These are phyloP conservation scores for Bilobella aurantiaca DNA, from an alignment of 1,140 invertebrate genomes.

Conservation along the genomic window DNA sequence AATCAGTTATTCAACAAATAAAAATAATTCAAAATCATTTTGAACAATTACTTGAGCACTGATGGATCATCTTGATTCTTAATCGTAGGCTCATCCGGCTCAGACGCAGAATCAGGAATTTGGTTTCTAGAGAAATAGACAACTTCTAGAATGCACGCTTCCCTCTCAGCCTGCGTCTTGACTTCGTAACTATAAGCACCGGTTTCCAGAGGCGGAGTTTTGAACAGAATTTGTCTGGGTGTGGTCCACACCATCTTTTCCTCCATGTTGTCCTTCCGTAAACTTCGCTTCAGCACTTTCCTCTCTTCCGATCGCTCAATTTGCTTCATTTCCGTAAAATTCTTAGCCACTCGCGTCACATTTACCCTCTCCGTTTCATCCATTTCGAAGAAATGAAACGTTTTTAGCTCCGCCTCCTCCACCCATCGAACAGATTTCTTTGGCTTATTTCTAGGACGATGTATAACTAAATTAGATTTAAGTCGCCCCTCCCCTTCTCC, in stretches of 20 bases:
- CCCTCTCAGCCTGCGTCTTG: slow-evolving; percentile 70
- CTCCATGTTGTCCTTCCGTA: neutral
- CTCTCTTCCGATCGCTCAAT: slow-evolving; percentile 76
- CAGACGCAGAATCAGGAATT: slow-evolving; percentile 72
- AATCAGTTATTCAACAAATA: no score
- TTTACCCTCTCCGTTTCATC: slow-evolving; percentile 91
- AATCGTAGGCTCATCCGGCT: slow-evolving; percentile 58
- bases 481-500: slow-evolving; percentile 35
- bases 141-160: slow-evolving; percentile 69
- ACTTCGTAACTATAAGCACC: slow-evolving; percentile 71
- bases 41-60: neutral
- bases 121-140: slow-evolving; percentile 65
- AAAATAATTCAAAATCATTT: neutral
- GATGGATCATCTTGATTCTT: neutral
- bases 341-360: slow-evolving; percentile 57
- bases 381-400: slow-evolving; percentile 77
- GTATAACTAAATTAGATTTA: slow-evolving; percentile 55
- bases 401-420: slow-evolving; percentile 62
- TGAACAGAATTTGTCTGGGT: slow-evolving; percentile 52
- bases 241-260: slow-evolving; percentile 66
- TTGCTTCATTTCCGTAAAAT: slow-evolving; percentile 83
- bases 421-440: slow-evolving; percentile 77
- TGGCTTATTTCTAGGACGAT: slow-evolving; percentile 55
- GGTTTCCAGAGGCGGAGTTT: slow-evolving; percentile 40
- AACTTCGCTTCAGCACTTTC: slow-evolving; percentile 44